Conservation (phyloP, 2,797 vertebrate genomes). For the Amniataba percoides region DNA sequence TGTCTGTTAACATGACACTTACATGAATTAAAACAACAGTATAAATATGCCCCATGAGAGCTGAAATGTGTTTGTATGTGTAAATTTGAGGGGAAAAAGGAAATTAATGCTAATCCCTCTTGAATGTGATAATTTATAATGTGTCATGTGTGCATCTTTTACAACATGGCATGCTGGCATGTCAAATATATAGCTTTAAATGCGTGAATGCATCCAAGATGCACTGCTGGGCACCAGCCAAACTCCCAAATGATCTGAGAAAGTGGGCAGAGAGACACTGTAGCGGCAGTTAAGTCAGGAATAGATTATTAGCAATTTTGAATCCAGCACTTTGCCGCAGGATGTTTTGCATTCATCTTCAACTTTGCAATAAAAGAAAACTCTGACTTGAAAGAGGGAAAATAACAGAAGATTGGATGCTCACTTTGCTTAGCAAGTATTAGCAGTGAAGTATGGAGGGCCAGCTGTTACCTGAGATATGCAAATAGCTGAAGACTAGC, state of each 20-base stretch:
- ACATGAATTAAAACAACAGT: conserved; percentile 33
- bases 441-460: conserved; percentile 47
- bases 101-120: conserved; percentile 38
- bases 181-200: neutral
- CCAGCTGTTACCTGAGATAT: conserved; percentile 77
- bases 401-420: conserved; percentile 53
- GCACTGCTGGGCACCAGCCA: neutral
- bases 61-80: neutral
- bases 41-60: neutral
- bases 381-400: conserved; percentile 30
- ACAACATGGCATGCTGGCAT: neutral
- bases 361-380: conserved; percentile 40
- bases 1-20: neutral
- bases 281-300: neutral
- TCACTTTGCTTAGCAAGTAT: conserved; percentile 59
- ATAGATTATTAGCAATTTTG: conserved; percentile 15
- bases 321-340: neutral
- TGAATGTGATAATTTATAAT: conserved; percentile 3
- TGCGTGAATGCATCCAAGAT: conserved; percentile 1
- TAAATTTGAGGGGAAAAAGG: neutral
- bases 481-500: conserved; percentile 68
- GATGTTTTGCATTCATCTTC: conserved; percentile 42
- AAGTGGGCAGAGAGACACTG: neutral
- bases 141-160: neutral
- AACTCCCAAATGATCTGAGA: neutral